Evolutionary conservation across 2,888 invertebrate species (phyloP), one percentile per base, ranked within the genome.

Genomic region (Orgyia antiqua): DNA sequence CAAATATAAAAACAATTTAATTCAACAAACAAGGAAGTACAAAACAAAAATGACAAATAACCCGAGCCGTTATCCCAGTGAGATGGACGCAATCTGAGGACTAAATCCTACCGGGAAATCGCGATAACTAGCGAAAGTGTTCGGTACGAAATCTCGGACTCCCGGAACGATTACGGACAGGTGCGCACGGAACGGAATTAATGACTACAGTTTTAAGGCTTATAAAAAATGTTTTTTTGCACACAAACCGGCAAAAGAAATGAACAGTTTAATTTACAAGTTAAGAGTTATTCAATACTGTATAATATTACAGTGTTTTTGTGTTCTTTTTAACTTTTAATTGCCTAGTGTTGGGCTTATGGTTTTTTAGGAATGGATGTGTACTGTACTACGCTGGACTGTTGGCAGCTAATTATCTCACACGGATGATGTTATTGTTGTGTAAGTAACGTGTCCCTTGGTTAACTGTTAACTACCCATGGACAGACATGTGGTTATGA

Each of bases 141-240:
- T 42, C 43, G 45, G 39, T 40, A 32, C 46, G 39, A 33, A 53
- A 55, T 44, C 46, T 49, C 51, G 48, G 42, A 41, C 45, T 48
- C 44, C 42, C 46, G 42, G 39, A 27, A 46, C 50, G 50, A 63
- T 63, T 61, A 58, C 55, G 36, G 58, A 50, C 63, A 63, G 63
- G 63, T 61, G 62, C 41, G 61, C 48, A 38, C 31, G 36, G 50
- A 33, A 36, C 19, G 50, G 42, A 47, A 63, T 62, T 63, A 61
- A 63, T 61, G 60, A 58, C 61, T 44, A 33, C 27, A 45, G 52
- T 40, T 42, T 33, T 36, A 42, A 25, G 35, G 37, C 32, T 29
- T 36, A 52, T 52, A 55, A 53, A 55, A 53, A 53, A 52, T 45
- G 35, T 43, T 49, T 30, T 15, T 36, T 35, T 31, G 23, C 42